A percentile compares a stretch with the other conserved stretches of the same genome.
Evolutionary conservation across 2,888 invertebrate species (phyloP).

Genomic region (Parnassius glacialis): DNA sequence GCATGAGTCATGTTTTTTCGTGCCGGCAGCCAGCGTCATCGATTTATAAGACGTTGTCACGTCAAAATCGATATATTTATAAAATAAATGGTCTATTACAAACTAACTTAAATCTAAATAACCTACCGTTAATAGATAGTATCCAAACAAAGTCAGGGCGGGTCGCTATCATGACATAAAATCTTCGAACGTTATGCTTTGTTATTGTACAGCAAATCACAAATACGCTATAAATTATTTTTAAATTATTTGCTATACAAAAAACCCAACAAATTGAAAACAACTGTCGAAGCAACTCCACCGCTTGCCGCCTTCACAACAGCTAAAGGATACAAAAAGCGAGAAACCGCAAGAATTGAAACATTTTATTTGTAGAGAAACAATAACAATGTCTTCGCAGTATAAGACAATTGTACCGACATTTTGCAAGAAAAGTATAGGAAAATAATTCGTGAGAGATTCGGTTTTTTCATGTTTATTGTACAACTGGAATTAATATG

Average conservation of each 20-base stretch:
- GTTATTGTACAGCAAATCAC: not conserved
- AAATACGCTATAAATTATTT: not conserved
- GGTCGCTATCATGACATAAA: no score
- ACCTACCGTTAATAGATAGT: no score
- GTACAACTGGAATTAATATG: no score
- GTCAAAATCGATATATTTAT: no score
- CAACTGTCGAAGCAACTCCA: slow-evolving; percentile 10
- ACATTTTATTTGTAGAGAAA: slow-evolving; percentile 22
- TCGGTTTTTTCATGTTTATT: no score
- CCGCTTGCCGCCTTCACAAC: slow-evolving; percentile 8
- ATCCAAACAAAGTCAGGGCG: no score
- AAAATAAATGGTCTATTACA: no score
- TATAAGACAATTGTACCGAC: slow-evolving; percentile 19
- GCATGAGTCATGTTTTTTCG: no score
- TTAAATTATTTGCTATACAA: not conserved
- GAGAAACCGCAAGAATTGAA: slow-evolving; percentile 22
- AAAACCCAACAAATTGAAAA: slow-evolving; percentile 19
- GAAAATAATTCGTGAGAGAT: not conserved
- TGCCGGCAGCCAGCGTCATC: no score
- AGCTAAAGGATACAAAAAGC: slow-evolving; percentile 19
- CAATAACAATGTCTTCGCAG: slow-evolving; percentile 25
- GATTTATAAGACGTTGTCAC: no score
- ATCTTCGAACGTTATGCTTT: no score
- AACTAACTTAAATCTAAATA: no score
- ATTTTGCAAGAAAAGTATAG: slow-evolving; percentile 1